Evolutionary conservation across 2,888 invertebrate genomes (phyloP), one percentile per base, ranked within the genome.

Genomic region (Nephrocerus scutellatus): DNA sequence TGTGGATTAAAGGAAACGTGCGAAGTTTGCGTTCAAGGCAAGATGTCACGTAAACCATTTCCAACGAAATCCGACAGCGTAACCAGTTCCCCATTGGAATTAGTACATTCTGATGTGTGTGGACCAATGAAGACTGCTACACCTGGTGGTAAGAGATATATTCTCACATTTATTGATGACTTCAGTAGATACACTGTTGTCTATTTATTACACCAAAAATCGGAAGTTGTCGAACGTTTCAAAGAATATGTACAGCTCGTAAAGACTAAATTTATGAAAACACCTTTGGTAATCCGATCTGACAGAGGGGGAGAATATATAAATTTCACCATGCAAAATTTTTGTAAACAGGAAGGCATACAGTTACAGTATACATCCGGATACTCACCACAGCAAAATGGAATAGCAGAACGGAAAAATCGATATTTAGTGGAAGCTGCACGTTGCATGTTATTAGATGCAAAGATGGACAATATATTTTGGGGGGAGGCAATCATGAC

Each of bases 91-190:
- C n/a, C n/a, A n/a, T n/a, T n/a, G n/a, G n/a, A n/a, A n/a, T n/a
- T n/a, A n/a, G n/a, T n/a, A n/a, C n/a, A n/a, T n/a, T n/a, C n/a
- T n/a, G n/a, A n/a, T n/a, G n/a, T n/a, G n/a, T n/a, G n/a, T n/a
- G n/a, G n/a, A n/a, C n/a, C n/a, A n/a, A n/a, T n/a, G n/a, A n/a
- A n/a, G 19, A 30, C 13, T 15, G 4, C 12, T 18, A 20, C 21
- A 18, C 18, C 18, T 19, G 9, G 13, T 30, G 21, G 21, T 10
- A 30, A 30, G 19, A 20, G 30, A 20, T 20, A 30, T n/a, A 18
- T 30, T n/a, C 6, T 30, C 6, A 30, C 28, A 7, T 28, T 28
- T 4, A 28, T 28, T n/a, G 28, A 28, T 28, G 28, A 28, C 16
- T 28, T 15, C 28, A 28, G 28, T 28, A 28, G 28, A 8, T 28